phyloP scores from a whole-genome alignment of 2,888 invertebrate species.

The Mellilla xanthometata region DNA sequence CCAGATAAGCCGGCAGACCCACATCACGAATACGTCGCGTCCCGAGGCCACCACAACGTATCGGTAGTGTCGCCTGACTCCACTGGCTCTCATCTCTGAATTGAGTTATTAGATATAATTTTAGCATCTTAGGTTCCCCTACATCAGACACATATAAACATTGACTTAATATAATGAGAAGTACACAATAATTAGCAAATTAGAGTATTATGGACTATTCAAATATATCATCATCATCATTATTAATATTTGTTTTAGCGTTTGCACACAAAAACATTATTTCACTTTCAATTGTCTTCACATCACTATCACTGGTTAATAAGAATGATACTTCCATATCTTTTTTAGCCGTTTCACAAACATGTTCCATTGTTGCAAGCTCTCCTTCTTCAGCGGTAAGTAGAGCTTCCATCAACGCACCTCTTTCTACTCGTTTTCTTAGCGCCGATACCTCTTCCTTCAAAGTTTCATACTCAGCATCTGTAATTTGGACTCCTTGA shows the following conservation, averaged over 20 bases:
- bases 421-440: constrained; percentile 60
- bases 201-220: too few species aligned
- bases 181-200: too few species aligned
- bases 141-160: too few species aligned
- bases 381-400: constrained; percentile 66
- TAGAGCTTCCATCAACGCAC: constrained; percentile 66
- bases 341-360: constrained; percentile 66
- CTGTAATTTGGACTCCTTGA: constrained; percentile 57
- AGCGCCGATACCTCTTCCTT: constrained; percentile 60
- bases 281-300: constrained; percentile 51
- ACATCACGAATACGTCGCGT: too few species aligned
- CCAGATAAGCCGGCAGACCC: too few species aligned
- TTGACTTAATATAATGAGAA: too few species aligned
- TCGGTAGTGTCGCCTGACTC: too few species aligned
- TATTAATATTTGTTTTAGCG: constrained; percentile 32
- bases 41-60: too few species aligned
- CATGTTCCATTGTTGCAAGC: constrained; percentile 56
- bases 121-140: too few species aligned
- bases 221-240: too few species aligned
- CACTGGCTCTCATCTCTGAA: too few species aligned
- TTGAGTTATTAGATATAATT: too few species aligned
- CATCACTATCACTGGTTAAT: constrained; percentile 45
- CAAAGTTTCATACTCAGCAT: constrained; percentile 59
- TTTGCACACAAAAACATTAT: constrained; percentile 60
- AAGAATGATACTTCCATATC: constrained; percentile 67